Evolutionary conservation across 2,113 vertebrate species (phyloP).

Genomic region (Leptobrachium ailaonicum): DNA sequence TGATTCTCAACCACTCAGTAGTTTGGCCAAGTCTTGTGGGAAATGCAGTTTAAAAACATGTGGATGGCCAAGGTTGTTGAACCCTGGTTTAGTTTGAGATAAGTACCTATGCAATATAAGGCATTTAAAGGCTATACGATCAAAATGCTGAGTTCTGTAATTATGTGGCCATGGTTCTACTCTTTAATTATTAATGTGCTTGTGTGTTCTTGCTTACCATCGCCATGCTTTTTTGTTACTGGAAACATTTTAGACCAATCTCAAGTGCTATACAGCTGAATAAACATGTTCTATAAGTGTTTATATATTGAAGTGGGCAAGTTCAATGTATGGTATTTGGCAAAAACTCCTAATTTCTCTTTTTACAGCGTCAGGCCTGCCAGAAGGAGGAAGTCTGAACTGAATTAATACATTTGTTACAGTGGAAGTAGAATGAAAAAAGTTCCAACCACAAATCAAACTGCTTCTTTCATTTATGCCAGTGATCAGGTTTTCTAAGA

Average conservation of each 20-base stretch:
- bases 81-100: no score
- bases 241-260: conserved; percentile 85
- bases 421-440: conserved; percentile 83
- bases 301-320: conserved; percentile 86
- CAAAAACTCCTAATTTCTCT: conserved; percentile 80
- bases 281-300: conserved; percentile 86
- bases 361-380: conserved; percentile 77
- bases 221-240: conserved; percentile 70
- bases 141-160: no score
- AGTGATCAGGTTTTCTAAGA: conserved; percentile 78
- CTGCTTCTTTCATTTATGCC: conserved; percentile 79
- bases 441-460: conserved; percentile 80
- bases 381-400: conserved; percentile 81
- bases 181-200: conserved; percentile 68
- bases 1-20: no score
- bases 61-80: no score
- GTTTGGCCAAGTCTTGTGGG: no score
- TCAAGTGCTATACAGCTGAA: conserved; percentile 82
- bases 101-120: no score
- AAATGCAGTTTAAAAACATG: no score
- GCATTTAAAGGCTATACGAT: no score
- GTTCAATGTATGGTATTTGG: conserved; percentile 85
- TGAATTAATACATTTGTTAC: conserved; percentile 87
- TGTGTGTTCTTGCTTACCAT: conserved; percentile 37
- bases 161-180: neutral